These are phyloP conservation scores for Lordiphosa stackelbergi DNA, from an alignment of 1,140 invertebrate genomes.

Conservation along the genomic window DNA sequence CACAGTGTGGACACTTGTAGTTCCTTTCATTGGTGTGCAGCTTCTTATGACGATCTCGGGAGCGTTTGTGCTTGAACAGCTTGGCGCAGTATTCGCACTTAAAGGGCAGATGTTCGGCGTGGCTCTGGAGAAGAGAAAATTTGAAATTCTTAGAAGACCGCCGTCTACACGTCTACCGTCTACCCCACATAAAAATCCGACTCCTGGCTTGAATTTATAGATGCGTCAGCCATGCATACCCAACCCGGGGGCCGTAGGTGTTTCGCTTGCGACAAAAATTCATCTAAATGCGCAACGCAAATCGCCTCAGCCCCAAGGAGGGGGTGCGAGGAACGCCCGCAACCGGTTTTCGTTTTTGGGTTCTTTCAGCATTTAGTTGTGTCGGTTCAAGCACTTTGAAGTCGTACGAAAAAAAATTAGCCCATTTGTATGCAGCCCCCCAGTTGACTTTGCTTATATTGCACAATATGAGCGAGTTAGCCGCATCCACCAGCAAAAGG, in stretches of 20 bases:
- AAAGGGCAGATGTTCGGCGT: constrained; percentile 93
- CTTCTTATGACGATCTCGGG: constrained; percentile 95
- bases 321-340: constrained; percentile 36
- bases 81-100: constrained; percentile 92
- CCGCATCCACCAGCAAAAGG: constrained; percentile 20
- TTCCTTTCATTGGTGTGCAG: constrained; percentile 96
- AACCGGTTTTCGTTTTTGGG: constrained; percentile 70
- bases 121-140: constrained; percentile 81
- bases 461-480: constrained; percentile 67
- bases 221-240: constrained; percentile 32
- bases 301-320: constrained; percentile 3
- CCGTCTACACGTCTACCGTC: constrained; percentile 37
- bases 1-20: constrained; percentile 94
- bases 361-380: constrained; percentile 50
- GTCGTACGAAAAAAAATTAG: constrained; percentile 55
- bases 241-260: constrained; percentile 48
- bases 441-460: constrained; percentile 62
- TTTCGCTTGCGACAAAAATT: constrained; percentile 57
- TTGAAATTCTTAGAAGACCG: constrained; percentile 68
- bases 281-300: constrained; percentile 71
- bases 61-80: constrained; percentile 96
- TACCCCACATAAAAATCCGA: constrained; percentile 29
- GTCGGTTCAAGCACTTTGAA: constrained; percentile 47
- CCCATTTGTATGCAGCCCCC: constrained; percentile 76
- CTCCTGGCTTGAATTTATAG: constrained; percentile 66